A percentile compares a stretch with the other conserved stretches of the same genome.
Conservation (phyloP, 2,888 invertebrate genomes). For the Sarcophaga variegata region DNA sequence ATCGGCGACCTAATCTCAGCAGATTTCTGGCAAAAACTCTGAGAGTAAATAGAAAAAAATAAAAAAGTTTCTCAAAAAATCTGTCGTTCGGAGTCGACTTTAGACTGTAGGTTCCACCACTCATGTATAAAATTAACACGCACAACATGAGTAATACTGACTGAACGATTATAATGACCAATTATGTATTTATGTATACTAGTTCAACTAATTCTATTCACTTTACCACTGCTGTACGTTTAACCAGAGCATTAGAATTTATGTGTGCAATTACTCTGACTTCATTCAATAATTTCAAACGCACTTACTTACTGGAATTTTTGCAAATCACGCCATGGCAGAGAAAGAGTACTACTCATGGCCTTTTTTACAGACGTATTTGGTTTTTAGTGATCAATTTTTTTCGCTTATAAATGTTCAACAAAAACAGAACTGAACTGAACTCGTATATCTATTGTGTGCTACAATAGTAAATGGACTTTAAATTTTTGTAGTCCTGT, state of each 20-base stretch:
- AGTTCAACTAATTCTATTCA: background rate
- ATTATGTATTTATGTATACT: too few relatives aligned
- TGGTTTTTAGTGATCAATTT: slow-evolving; percentile 43
- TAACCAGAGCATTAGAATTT: background rate
- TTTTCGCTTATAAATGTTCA: slow-evolving; percentile 27
- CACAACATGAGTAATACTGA: too few relatives aligned
- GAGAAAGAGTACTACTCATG: background rate
- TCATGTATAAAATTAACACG: too few relatives aligned
- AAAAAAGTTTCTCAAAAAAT: too few relatives aligned
- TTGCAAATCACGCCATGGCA: slow-evolving; percentile 11
- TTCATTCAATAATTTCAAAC: slow-evolving; percentile 38
- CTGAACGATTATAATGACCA: too few relatives aligned
- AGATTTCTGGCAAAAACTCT: too few relatives aligned
- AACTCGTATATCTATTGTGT: slow-evolving; percentile 43
- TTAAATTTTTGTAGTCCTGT: background rate
- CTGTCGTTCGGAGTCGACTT: too few relatives aligned
- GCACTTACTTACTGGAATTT: background rate
- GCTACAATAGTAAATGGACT: slow-evolving; percentile 31
- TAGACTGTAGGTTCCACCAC: too few relatives aligned
- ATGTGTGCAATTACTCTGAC: slow-evolving; percentile 1
- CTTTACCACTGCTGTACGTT: background rate
- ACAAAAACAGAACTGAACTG: background rate
- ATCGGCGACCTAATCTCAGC: too few relatives aligned
- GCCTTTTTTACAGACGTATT: slow-evolving; percentile 19
- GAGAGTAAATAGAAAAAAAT: too few relatives aligned